Evolutionary conservation across 1,140 invertebrate species (phyloP).

Genomic region (Pseudoatta argentina): DNA sequence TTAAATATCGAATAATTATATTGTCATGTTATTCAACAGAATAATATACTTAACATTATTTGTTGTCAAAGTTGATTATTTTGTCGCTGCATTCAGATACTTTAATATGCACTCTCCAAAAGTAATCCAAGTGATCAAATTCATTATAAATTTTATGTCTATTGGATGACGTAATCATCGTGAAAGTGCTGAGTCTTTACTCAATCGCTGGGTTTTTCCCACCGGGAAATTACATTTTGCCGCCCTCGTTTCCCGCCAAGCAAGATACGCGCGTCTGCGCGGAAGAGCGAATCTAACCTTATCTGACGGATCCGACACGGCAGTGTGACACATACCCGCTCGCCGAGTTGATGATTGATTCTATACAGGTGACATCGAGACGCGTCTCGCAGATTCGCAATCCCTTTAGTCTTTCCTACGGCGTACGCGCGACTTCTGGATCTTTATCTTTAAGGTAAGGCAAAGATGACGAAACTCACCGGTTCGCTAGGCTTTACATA

Average conservation of each 20-base stretch:
- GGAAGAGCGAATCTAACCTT: neutral
- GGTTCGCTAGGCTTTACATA: neutral
- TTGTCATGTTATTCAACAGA: no score
- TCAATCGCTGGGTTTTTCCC: neutral
- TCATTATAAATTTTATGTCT: no score
- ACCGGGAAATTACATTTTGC: no score
- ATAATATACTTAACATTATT: no score
- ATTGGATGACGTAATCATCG: no score
- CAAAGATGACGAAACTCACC: neutral
- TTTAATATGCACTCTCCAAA: no score
- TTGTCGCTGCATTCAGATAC: no score
- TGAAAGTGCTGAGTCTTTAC: no score
- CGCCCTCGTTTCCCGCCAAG: conserved; percentile 3
- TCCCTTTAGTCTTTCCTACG: neutral
- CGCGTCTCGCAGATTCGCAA: neutral
- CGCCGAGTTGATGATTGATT: neutral
- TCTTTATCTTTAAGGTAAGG: conserved; percentile 41
- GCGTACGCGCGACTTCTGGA: conserved; percentile 13
- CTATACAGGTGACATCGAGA: neutral
- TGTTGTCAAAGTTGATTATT: no score
- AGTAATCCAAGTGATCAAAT: no score
- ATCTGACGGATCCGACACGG: neutral
- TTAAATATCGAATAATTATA: no score
- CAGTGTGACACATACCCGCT: neutral
- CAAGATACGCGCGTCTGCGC: conserved; percentile 4